Conservation (phyloP, 1,140 invertebrate species). For the Callitettix versicolor region DNA sequence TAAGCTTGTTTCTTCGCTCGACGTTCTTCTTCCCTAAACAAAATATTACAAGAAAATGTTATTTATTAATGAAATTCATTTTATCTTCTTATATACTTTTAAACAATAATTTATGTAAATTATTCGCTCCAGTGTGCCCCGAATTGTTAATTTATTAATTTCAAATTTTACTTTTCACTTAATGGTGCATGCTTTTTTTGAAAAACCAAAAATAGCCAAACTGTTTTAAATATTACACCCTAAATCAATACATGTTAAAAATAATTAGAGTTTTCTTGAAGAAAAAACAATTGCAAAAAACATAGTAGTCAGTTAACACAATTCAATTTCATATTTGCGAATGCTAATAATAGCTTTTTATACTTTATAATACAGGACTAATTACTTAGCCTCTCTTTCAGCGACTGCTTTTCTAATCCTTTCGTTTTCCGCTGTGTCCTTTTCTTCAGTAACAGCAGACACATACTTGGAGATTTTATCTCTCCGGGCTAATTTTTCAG, state of each 20-base stretch:
- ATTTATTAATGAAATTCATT: background rate
- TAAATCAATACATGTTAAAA: background rate
- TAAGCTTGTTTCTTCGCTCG: conserved; percentile 12
- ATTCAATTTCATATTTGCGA: background rate
- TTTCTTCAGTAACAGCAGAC: conserved; percentile 1
- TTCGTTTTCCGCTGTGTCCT: conserved; percentile 10
- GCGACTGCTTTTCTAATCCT: conserved; percentile 13
- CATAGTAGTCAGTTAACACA: background rate
- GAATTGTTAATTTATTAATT: too few species aligned
- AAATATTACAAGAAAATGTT: background rate
- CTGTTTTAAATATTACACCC: background rate
- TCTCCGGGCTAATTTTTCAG: conserved; percentile 5
- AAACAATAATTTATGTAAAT: too few species aligned
- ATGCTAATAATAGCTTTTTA: background rate
- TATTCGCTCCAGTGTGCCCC: too few species aligned
- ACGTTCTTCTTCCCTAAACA: conserved; percentile 9
- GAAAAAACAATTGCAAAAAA: background rate
- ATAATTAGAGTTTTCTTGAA: background rate
- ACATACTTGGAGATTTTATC: conserved; percentile 2
- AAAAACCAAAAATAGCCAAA: too few species aligned
- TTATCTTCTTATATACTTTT: background rate
- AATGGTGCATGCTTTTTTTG: too few species aligned
- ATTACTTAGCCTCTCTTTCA: conserved; percentile 17
- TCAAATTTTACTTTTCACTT: too few species aligned
- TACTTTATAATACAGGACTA: background rate